A percentile compares a stretch with the other conserved stretches of the same genome.
Conservation (phyloP, 2,888 invertebrate genomes). For the Clivina fossor region DNA sequence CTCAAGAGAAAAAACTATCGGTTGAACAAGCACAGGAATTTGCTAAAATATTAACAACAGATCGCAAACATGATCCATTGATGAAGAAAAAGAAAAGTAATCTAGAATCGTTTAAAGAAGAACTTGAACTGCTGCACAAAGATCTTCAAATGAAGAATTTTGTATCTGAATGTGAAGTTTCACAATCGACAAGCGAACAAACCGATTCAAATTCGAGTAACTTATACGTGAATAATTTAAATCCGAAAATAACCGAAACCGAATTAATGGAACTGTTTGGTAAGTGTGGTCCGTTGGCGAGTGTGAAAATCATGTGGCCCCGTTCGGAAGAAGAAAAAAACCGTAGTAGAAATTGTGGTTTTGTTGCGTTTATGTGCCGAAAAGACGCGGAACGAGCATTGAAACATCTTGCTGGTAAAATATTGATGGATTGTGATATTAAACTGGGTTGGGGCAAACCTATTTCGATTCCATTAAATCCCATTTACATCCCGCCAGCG, state of each 20-base stretch:
- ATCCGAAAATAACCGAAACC: constrained; percentile 91
- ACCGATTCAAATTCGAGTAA: constrained; percentile 97
- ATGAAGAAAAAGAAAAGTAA: constrained; percentile 94
- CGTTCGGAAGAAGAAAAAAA: constrained; percentile 94
- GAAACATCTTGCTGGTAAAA: constrained; percentile 79
- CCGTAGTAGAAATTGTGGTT: constrained; percentile 92
- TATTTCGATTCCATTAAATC: constrained; percentile 90
- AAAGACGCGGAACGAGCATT: constrained; percentile 93
- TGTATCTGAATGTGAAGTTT: constrained; percentile 3
- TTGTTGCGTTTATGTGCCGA: constrained; percentile 99
- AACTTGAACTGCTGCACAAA: constrained; percentile 90
- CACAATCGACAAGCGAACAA: constrained; percentile 70
- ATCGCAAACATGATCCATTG: constrained; percentile 58
- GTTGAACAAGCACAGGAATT: constrained; percentile 69
- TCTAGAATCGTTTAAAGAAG: constrained; percentile 95
- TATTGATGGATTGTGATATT: constrained; percentile 91
- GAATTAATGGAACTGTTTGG: constrained; percentile 97
- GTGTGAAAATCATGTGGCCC: constrained; percentile 99
- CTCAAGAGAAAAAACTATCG: constrained; percentile 55
- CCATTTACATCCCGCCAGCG: constrained; percentile 93
- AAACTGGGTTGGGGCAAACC: constrained; percentile 98
- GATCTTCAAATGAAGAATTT: constrained; percentile 69
- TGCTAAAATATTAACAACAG: constrained; percentile 62
- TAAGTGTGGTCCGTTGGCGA: constrained; percentile 93
- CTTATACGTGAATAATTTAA: constrained; percentile 93